Evolutionary conservation across 2,888 invertebrate genomes (phyloP).

Genomic region (Rosalia funebris): DNA sequence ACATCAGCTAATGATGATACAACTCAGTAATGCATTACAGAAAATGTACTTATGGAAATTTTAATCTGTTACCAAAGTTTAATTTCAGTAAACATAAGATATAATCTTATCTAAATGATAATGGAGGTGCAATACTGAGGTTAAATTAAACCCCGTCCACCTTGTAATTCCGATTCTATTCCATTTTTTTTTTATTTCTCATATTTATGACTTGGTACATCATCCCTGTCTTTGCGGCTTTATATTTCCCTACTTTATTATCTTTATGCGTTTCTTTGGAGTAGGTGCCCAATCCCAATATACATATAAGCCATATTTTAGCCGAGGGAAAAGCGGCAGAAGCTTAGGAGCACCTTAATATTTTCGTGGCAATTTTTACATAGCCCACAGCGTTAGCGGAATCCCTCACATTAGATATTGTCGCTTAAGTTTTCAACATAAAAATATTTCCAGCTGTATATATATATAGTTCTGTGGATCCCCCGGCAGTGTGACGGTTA

Average conservation of each 20-base stretch:
- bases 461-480: constrained; percentile 5
- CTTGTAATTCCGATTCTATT: no score
- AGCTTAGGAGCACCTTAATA: constrained; percentile 30
- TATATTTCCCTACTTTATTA: constrained; percentile 19
- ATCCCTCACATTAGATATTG: constrained; percentile 32
- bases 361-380: constrained; percentile 29
- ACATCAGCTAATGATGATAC: no score
- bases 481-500: constrained; percentile 4
- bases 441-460: constrained; percentile 32
- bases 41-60: no score
- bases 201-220: no score
- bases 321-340: constrained; percentile 5
- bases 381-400: constrained; percentile 20
- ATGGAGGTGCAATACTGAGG: no score
- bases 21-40: no score
- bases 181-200: no score
- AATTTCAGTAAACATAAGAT: no score
- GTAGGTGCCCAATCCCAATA: constrained; percentile 28
- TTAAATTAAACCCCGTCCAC: no score
- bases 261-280: constrained; percentile 23
- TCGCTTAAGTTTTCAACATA: constrained; percentile 32
- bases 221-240: no score
- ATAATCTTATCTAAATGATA: no score
- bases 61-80: no score
- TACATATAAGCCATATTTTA: constrained; percentile 29